phyloP scores from a whole-genome alignment of 2,888 invertebrate genomes.

The Panzeria rudis region DNA sequence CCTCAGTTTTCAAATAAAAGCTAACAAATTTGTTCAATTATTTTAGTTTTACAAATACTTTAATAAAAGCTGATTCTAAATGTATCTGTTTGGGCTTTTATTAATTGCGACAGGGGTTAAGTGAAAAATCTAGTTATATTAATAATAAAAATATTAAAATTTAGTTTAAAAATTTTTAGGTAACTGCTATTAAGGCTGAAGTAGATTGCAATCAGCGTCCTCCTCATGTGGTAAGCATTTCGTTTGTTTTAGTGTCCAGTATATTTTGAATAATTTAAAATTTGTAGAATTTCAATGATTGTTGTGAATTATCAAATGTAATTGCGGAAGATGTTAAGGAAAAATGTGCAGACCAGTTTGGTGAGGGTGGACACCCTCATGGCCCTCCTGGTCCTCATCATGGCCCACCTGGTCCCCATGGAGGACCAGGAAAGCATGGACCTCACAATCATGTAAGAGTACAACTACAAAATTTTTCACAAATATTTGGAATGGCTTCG shows the following conservation, averaged over 20 bases:
- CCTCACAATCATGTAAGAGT: conserved; percentile 19
- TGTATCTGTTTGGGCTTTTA: conserved; percentile 16
- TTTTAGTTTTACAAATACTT: conserved; percentile 23
- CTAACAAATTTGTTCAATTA: neutral
- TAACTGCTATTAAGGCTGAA: conserved; percentile 32
- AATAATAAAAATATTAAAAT: neutral
- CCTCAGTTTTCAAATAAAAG: conserved; percentile 47
- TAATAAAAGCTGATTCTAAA: conserved; percentile 23
- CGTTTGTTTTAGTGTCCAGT: neutral
- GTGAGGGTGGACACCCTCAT: neutral
- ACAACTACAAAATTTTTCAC: neutral
- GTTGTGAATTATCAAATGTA: conserved; percentile 50
- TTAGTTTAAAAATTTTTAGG: conserved; percentile 21
- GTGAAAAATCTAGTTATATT: neutral
- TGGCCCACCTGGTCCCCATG: conserved; percentile 19
- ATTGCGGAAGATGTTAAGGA: conserved; percentile 38
- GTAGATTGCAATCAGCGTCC: conserved; percentile 48
- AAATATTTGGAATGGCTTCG: neutral
- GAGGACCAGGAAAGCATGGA: conserved; percentile 18
- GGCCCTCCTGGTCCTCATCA: conserved; percentile 2
- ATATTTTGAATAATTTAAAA: neutral
- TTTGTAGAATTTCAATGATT: conserved; percentile 30
- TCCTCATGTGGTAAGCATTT: conserved; percentile 37
- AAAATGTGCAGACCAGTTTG: conserved; percentile 33
- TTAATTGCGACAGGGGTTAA: conserved; percentile 41